phyloP scores from a whole-genome alignment of 2,888 invertebrate genomes.

The Lapara coniferarum region DNA sequence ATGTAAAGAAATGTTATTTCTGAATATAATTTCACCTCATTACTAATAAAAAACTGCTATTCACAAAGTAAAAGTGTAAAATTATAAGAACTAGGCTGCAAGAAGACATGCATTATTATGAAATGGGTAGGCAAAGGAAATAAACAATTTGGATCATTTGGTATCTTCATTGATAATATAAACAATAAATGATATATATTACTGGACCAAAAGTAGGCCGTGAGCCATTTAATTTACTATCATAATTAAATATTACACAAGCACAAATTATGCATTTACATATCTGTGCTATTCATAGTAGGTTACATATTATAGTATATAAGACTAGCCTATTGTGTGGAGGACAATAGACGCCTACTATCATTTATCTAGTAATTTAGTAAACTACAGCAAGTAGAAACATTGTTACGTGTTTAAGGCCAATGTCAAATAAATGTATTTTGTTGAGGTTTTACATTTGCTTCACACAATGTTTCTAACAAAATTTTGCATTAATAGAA shows the following conservation, averaged over 20 bases:
- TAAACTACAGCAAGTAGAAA: background rate
- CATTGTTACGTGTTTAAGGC: too few relatives aligned
- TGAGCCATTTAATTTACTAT: background rate
- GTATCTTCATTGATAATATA: background rate
- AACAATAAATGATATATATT: background rate
- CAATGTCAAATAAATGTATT: too few relatives aligned
- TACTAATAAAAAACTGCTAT: too few relatives aligned
- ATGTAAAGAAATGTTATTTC: too few relatives aligned
- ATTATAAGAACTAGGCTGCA: too few relatives aligned
- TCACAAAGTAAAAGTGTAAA: too few relatives aligned
- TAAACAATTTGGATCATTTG: background rate
- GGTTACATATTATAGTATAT: background rate
- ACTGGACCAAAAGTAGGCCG: background rate
- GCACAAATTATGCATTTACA: background rate
- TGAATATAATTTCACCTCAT: too few relatives aligned
- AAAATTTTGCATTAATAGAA: too few relatives aligned
- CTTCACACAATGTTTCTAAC: too few relatives aligned
- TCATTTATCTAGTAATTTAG: background rate
- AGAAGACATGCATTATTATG: too few relatives aligned
- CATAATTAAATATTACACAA: background rate
- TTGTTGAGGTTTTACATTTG: too few relatives aligned
- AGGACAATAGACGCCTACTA: slow-evolving; percentile 19
- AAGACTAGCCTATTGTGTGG: background rate
- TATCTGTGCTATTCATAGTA: background rate
- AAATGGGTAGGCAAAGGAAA: background rate